Evolutionary conservation across 1,140 invertebrate genomes (phyloP).

Genomic region (Heliconius hewitsoni): DNA sequence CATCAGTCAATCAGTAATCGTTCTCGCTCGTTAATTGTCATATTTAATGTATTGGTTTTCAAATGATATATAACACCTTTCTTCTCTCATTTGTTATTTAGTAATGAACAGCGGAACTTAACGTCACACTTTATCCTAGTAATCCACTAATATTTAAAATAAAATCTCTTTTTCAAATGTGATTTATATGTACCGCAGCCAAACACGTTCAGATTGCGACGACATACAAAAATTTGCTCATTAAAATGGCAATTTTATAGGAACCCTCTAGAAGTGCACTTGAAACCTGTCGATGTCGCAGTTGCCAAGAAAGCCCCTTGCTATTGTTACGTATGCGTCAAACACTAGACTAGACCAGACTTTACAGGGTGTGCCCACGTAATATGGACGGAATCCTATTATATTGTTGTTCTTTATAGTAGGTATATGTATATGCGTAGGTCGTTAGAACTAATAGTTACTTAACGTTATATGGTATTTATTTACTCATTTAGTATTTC

Average conservation of each 20-base stretch:
- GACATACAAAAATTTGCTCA: neutral
- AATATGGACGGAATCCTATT: neutral
- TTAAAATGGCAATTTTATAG: slow-evolving; percentile 7
- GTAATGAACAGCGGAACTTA: too few species aligned
- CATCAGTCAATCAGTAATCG: too few species aligned
- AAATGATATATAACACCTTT: too few species aligned
- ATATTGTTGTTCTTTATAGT: neutral
- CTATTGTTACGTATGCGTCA: slow-evolving; percentile 10
- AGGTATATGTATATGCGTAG: neutral
- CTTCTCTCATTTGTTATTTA: too few species aligned
- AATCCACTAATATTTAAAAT: too few species aligned
- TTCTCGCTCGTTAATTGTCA: too few species aligned
- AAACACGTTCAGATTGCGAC: neutral
- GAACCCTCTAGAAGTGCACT: neutral
- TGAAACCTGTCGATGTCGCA: neutral
- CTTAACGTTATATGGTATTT: neutral
- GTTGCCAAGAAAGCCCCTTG: neutral
- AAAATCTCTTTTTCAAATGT: too few species aligned
- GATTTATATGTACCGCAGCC: neutral
- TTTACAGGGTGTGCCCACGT: neutral
- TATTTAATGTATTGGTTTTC: too few species aligned
- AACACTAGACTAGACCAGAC: neutral
- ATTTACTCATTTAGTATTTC: neutral
- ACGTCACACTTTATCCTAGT: too few species aligned
- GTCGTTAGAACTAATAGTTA: too few species aligned